phyloP scores from a whole-genome alignment of 2,888 invertebrate genomes.

The Epistrophella euchroma region DNA sequence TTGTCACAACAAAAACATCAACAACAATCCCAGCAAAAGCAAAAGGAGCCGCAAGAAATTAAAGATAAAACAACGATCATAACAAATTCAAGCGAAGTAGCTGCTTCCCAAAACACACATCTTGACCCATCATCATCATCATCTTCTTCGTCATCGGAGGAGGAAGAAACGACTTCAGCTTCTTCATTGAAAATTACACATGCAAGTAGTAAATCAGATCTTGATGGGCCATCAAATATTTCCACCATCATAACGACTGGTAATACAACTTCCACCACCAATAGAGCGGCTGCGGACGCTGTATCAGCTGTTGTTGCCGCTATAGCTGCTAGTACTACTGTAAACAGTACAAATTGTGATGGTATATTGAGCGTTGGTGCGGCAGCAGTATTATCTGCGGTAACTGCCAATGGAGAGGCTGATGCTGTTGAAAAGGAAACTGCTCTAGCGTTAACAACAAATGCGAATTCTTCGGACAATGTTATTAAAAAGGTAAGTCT shows the following conservation, averaged over 20 bases:
- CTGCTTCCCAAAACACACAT: constrained; percentile 51
- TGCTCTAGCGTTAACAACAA: constrained; percentile 64
- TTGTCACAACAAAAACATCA: constrained; percentile 69
- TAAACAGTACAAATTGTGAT: constrained; percentile 74
- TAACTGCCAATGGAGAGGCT: constrained; percentile 70
- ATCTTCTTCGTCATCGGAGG: constrained; percentile 78
- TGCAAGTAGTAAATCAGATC: constrained; percentile 61
- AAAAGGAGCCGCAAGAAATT: constrained; percentile 42
- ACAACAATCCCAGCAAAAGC: constrained; percentile 44
- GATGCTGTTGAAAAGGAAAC: constrained; percentile 64
- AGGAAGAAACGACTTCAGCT: constrained; percentile 55
- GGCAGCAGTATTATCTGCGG: constrained; percentile 47
- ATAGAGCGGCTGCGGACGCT: constrained; percentile 77
- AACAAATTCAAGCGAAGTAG: constrained; percentile 61
- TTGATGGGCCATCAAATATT: constrained; percentile 60
- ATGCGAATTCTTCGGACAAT: constrained; percentile 64
- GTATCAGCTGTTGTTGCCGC: constrained; percentile 77
- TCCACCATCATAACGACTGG: constrained; percentile 64
- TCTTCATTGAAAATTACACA: constrained; percentile 48
- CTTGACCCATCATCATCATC: constrained; percentile 76
- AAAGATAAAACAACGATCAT: constrained; percentile 71
- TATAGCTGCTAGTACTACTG: constrained; percentile 78
- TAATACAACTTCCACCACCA: constrained; percentile 57
- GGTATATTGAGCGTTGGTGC: constrained; percentile 54
- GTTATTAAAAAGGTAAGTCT: constrained; percentile 67